phyloP scores from a whole-genome alignment of 2,113 vertebrate species.

The Gopherus flavomarginatus region DNA sequence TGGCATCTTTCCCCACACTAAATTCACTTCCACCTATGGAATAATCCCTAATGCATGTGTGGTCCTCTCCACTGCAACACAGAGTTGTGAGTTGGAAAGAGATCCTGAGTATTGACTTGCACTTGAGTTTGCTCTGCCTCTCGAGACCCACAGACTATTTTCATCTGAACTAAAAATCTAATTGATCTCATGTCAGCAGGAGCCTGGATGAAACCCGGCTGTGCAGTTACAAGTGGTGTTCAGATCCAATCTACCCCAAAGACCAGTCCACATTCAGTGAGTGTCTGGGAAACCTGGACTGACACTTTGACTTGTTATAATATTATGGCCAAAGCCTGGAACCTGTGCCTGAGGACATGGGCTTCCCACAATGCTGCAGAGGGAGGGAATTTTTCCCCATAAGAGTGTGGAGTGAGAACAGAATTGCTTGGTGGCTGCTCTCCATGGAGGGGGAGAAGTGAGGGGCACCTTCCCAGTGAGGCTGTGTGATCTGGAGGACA shows the following conservation, averaged over 20 bases:
- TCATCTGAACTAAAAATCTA: constrained; percentile 1
- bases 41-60: background rate
- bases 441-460: background rate
- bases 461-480: no score
- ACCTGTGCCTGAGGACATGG: background rate
- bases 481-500: background rate
- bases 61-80: accelerated
- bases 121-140: constrained; percentile 56
- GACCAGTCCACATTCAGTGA: background rate
- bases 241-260: background rate
- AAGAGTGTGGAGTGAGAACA: background rate
- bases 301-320: background rate
- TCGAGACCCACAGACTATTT: constrained; percentile 47
- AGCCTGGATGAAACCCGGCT: background rate
- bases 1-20: constrained; percentile 4
- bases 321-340: background rate
- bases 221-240: background rate
- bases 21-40: background rate
- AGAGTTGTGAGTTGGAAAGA: constrained; percentile 51
- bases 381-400: no score
- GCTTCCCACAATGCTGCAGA: no score
- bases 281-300: background rate
- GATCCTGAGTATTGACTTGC: constrained; percentile 46
- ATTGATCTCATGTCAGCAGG: accelerated
- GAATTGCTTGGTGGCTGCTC: background rate